Evolutionary conservation across 1,140 invertebrate genomes (phyloP).

Genomic region (Tetraneura akinire): DNA sequence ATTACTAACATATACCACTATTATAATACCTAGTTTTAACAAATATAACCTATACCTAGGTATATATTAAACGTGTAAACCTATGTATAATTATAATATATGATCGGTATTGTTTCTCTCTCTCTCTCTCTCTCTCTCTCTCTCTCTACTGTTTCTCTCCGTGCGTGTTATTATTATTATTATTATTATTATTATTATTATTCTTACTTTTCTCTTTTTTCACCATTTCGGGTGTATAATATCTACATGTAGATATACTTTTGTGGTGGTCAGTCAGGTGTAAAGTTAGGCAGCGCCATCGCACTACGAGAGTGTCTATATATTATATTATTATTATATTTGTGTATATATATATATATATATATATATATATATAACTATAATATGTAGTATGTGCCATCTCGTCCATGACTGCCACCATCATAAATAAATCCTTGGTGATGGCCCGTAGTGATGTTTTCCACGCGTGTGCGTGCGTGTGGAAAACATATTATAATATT

Average conservation of each 20-base stretch:
- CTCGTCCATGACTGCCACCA: conserved; percentile 48
- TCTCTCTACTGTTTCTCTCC: no score
- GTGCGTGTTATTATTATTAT: no score
- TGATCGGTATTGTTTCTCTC: no score
- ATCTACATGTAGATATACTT: background rate
- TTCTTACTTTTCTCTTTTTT: conserved; percentile 11
- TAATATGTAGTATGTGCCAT: background rate
- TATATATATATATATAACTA: no score
- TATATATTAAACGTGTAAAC: no score
- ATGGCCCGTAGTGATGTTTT: conserved; percentile 18
- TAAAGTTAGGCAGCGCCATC: conserved; percentile 43
- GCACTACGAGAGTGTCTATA: background rate
- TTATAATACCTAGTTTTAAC: no score
- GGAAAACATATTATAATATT: background rate
- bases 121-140: no score
- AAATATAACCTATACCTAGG: no score
- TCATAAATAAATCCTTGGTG: conserved; percentile 48
- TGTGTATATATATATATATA: no score
- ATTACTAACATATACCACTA: no score
- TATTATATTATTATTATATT: no score
- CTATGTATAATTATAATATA: background rate
- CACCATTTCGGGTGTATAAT: background rate
- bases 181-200: conserved; percentile 5
- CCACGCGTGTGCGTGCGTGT: conserved; percentile 36
- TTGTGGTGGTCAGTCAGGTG: conserved; percentile 37